These are phyloP conservation scores for Adelphocoris suturalis DNA, from an alignment of 2,888 invertebrate genomes.

Conservation along the genomic window DNA sequence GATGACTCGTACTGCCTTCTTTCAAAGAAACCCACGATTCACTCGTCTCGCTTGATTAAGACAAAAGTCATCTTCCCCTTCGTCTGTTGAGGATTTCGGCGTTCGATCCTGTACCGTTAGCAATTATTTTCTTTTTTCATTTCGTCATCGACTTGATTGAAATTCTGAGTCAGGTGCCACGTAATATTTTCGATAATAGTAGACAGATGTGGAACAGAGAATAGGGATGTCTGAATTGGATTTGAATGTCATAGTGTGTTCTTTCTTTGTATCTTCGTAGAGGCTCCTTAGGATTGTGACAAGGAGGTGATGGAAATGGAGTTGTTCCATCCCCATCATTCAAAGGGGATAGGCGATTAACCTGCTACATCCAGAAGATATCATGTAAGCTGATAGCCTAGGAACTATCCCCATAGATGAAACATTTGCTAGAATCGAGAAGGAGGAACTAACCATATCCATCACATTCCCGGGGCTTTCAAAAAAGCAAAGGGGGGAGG, in stretches of 20 bases:
- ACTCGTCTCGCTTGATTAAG: constrained; percentile 21
- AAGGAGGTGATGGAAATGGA: no score
- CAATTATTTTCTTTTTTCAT: constrained; percentile 24
- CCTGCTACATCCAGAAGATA: no score
- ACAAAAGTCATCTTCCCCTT: constrained; percentile 30
- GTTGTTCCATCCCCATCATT: no score
- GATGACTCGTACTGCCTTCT: constrained; percentile 4
- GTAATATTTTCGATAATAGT: not conserved
- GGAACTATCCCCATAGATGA: no score
- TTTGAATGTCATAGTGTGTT: not conserved
- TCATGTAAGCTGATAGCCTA: no score
- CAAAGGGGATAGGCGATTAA: no score
- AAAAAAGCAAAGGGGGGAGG: no score
- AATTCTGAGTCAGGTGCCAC: not conserved
- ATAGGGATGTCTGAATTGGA: not conserved
- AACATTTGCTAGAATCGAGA: no score
- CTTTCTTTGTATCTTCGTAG: no score
- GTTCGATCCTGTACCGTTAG: not conserved
- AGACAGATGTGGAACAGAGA: not conserved
- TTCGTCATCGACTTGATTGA: constrained; percentile 42
- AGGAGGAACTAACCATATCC: no score
- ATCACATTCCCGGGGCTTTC: no score
- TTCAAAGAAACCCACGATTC: constrained; percentile 29
- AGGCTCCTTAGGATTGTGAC: no score
- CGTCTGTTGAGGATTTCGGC: not conserved